A percentile compares a stretch with the other conserved stretches of the same genome.
phyloP scores from a whole-genome alignment of 2,888 invertebrate genomes.

The Tribolium freemani region DNA sequence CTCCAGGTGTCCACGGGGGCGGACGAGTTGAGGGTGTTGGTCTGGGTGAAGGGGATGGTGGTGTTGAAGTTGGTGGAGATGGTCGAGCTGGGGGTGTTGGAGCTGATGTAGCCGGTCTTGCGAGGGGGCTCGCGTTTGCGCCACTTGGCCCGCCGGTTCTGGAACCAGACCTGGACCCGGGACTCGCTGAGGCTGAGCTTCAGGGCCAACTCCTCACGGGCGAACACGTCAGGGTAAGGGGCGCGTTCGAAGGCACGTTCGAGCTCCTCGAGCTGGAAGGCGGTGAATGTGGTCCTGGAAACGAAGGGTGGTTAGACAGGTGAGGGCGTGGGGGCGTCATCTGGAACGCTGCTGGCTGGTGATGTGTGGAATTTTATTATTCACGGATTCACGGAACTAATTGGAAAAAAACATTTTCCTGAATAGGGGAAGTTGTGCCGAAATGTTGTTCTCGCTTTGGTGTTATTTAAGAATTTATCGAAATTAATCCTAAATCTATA shows the following conservation, averaged over 20 bases:
- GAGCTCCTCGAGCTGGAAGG: slow-evolving; percentile 93
- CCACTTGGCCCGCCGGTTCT: slow-evolving; percentile 95
- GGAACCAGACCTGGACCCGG: slow-evolving; percentile 86
- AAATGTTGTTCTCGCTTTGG: no score
- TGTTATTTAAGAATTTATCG: no score
- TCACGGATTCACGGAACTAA: slow-evolving; percentile 37
- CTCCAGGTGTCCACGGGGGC: slow-evolving; percentile 84
- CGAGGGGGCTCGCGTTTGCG: slow-evolving; percentile 93
- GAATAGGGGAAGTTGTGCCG: not conserved
- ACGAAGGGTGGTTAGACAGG: slow-evolving; percentile 32
- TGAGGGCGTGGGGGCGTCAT: slow-evolving; percentile 50
- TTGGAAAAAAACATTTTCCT: not conserved
- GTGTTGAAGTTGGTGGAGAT: slow-evolving; percentile 69
- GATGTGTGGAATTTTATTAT: slow-evolving; percentile 38
- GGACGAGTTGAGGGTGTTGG: slow-evolving; percentile 63
- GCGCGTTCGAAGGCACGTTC: slow-evolving; percentile 95
- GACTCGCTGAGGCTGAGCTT: slow-evolving; percentile 91
- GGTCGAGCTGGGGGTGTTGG: slow-evolving; percentile 78
- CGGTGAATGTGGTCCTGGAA: slow-evolving; percentile 93
- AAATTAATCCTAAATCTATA: no score
- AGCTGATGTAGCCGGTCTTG: slow-evolving; percentile 85
- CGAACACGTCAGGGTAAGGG: slow-evolving; percentile 96
- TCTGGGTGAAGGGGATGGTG: slow-evolving; percentile 72
- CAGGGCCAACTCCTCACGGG: slow-evolving; percentile 92
- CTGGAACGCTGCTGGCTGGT: slow-evolving; percentile 48